A percentile compares a stretch with the other conserved stretches of the same genome.
phyloP scores from a whole-genome alignment of 1,140 invertebrate genomes.

The Leptonema lineaticorne region DNA sequence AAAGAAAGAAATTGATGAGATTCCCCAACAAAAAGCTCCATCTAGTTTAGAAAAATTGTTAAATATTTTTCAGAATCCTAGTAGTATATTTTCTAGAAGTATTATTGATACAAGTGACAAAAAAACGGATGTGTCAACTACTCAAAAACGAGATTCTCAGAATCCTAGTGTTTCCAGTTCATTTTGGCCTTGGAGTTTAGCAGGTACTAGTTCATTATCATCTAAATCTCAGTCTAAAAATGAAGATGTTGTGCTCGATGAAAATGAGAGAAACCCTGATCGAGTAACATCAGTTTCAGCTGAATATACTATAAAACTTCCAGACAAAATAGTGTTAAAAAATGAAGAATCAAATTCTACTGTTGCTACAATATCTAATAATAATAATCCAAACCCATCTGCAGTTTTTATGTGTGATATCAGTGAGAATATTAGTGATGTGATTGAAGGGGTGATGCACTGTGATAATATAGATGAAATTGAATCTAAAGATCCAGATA shows the following conservation, averaged over 20 bases:
- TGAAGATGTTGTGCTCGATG: not conserved
- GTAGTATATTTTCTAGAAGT: conserved; percentile 54
- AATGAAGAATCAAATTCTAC: not conserved
- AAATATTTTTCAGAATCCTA: conserved; percentile 59
- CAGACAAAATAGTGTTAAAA: not conserved
- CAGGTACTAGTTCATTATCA: conserved; percentile 4
- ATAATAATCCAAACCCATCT: not conserved
- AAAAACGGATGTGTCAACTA: conserved; percentile 33
- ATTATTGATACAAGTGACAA: conserved; percentile 49
- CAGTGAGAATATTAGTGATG: not conserved
- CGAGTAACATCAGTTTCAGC: conserved; percentile 5
- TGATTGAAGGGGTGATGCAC: conserved; percentile 18
- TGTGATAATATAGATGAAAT: conserved; percentile 29
- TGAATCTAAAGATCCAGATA: conserved; percentile 9
- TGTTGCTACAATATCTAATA: not conserved
- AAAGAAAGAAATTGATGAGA: conserved; percentile 45
- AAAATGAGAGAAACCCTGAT: not conserved
- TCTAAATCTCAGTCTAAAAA: not conserved
- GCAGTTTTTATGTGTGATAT: not conserved
- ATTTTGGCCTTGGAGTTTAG: conserved; percentile 54
- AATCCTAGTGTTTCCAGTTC: conserved; percentile 45
- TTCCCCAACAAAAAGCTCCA: conserved; percentile 46
- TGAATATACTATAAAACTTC: conserved; percentile 22
- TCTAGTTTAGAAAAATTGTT: conserved; percentile 59
- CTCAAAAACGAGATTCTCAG: conserved; percentile 35